A percentile compares a stretch with the other conserved stretches of the same genome.
Conservation (phyloP, 2,113 vertebrate genomes). For the Cettia cetti region DNA sequence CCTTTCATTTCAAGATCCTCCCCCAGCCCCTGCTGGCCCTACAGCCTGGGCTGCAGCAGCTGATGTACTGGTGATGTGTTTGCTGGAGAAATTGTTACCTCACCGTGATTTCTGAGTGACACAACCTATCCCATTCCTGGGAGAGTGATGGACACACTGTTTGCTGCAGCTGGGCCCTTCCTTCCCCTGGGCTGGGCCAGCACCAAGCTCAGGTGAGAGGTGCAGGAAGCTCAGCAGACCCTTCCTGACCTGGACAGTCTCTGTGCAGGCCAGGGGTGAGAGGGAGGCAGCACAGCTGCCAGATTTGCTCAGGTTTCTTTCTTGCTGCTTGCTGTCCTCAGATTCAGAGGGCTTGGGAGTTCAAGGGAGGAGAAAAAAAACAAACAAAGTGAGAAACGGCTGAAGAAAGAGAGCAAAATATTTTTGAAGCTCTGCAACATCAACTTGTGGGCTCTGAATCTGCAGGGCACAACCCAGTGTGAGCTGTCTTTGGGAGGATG, state of each 20-base stretch:
- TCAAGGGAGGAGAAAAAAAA: not conserved
- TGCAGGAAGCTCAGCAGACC: not conserved
- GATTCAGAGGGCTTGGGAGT: not conserved
- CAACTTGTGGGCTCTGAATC: accelerated
- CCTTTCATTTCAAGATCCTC: not conserved
- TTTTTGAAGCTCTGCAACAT: not conserved
- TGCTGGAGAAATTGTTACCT: not conserved
- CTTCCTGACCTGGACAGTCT: not conserved
- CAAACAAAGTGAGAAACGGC: not conserved
- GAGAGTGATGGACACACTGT: not conserved
- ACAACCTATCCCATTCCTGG: not conserved
- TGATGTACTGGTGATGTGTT: not conserved
- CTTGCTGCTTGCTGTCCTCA: accelerated
- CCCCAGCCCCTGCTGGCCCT: not conserved
- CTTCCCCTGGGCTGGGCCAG: not conserved
- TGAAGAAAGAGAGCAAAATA: not conserved
- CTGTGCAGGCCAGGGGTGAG: not conserved
- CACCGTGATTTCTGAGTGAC: not conserved
- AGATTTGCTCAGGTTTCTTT: not conserved
- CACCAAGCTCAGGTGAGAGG: not conserved
- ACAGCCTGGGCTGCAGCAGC: not conserved
- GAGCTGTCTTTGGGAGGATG: not conserved
- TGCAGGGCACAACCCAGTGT: not conserved
- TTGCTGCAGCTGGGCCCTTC: not conserved
- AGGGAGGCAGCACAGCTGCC: not conserved